Evolutionary conservation across 2,797 vertebrate species (phyloP), one percentile per base, ranked within the genome.

Genomic region (Halcyon chelicuti): DNA sequence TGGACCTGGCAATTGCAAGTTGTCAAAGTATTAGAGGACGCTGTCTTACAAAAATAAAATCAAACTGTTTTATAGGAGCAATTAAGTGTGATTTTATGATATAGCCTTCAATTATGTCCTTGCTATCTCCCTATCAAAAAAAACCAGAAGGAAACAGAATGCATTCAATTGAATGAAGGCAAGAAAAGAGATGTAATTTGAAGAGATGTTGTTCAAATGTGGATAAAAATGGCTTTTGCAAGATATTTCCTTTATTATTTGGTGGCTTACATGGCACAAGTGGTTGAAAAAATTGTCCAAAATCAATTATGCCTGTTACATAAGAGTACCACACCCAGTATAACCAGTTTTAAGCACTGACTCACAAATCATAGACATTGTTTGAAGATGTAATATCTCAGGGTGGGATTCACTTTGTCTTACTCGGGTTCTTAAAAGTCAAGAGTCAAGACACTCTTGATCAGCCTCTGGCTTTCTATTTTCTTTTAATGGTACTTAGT

Each of bases 261-360:
- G 75, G 72, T 94, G 86, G 86, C 51, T 94, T 12, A 71, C 60
- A 26, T 94, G 76, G 73, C 46, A 72, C 95, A 78, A 95, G 35
- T 93, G 33, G 88, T 85, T 96, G 92, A 90, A 97, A 97, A 96
- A 86, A 90, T 78, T 75, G 39, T 94, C 47, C 92, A 94, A 97
- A 86, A 95, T 96, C 95, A 97, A 73, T 93, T 94, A 88, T 28
- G 22, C 18, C 67, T 67, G 5, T 97, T 97, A 91, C 23, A 42
- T 95, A 94, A 96, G 86, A 57, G 44, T 52, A 52, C 94, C 96
- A 93, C 96, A 96, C 97, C 97, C 87, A 88, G 90, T 91, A 94
- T 96, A 97, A 96, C 91, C 79, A 76, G 74, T 83, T 95, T 86
- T 92, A 80, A 93, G 58, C 51, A 88, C 12, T 75, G 95, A 96